Evolutionary conservation across 1,140 invertebrate species (phyloP).

Genomic region (Myzus persicae): DNA sequence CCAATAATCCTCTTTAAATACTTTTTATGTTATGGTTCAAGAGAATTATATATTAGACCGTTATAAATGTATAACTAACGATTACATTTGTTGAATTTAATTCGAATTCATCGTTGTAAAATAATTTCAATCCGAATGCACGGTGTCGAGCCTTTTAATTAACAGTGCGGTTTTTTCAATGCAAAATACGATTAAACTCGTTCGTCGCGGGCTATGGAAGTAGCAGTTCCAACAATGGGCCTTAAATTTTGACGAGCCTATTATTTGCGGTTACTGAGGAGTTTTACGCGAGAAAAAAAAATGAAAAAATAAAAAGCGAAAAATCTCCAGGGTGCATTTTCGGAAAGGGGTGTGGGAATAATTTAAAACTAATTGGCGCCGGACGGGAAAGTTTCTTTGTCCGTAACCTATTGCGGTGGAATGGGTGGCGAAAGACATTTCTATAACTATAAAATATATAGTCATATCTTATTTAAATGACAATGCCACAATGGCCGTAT

Average conservation of each 20-base stretch:
- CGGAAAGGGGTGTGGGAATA: conserved; percentile 52
- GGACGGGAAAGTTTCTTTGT: conserved; percentile 52
- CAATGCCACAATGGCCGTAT: conserved; percentile 31
- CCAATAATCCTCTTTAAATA: background rate
- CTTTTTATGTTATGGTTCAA: background rate
- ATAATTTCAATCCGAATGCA: conserved; percentile 35
- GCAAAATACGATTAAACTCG: conserved; percentile 45
- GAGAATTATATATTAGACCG: background rate
- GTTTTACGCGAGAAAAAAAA: background rate
- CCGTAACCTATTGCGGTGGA: background rate
- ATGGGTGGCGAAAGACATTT: conserved; percentile 19
- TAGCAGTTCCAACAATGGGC: conserved; percentile 49
- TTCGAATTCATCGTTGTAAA: background rate
- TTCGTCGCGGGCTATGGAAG: background rate
- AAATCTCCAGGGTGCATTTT: conserved; percentile 53
- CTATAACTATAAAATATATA: background rate
- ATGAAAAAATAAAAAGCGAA: conserved; percentile 14
- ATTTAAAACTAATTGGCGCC: conserved; percentile 49
- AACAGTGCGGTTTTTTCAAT: conserved; percentile 2
- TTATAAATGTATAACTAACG: background rate
- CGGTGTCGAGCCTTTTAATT: conserved; percentile 29
- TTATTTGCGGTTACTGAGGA: conserved; percentile 54
- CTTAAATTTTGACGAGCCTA: conserved; percentile 54
- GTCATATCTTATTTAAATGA: conserved; percentile 45
- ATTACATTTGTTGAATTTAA: conserved; percentile 29